Conservation (phyloP, 2,113 vertebrate genomes). For the Gallinago media region DNA sequence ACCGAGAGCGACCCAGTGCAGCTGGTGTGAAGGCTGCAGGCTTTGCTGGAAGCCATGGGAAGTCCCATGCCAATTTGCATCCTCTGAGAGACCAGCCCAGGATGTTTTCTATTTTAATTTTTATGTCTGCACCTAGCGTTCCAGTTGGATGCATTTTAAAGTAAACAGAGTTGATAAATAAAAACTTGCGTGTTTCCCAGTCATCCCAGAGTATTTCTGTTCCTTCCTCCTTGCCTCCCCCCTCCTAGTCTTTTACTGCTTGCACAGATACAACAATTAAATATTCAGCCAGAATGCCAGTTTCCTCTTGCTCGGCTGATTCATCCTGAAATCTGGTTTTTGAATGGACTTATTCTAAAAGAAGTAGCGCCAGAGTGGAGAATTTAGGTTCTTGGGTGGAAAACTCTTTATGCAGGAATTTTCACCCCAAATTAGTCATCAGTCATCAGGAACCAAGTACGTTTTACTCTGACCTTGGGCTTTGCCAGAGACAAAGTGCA, state of each 20-base stretch:
- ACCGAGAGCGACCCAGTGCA: background rate
- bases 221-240: background rate
- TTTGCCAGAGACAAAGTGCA: background rate
- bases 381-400: background rate
- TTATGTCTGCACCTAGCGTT: constrained; percentile 28
- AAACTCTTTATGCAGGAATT: constrained; percentile 19
- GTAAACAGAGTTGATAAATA: constrained; percentile 52
- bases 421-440: constrained; percentile 21
- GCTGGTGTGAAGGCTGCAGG: background rate
- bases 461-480: background rate
- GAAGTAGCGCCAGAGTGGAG: background rate
- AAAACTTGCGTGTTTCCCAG: background rate
- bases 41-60: background rate
- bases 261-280: background rate
- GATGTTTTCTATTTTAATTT: constrained; percentile 63
- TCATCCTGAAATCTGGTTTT: background rate
- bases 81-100: constrained; percentile 21
- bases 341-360: background rate
- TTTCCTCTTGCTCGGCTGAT: background rate
- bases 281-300: background rate
- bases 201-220: background rate
- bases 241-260: background rate
- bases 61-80: constrained; percentile 33
- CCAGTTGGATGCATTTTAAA: constrained; percentile 63
- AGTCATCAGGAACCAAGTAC: background rate